Evolutionary conservation across 2,888 invertebrate species (phyloP), one percentile per base, ranked within the genome.

Genomic region (Heliconius ethilla): DNA sequence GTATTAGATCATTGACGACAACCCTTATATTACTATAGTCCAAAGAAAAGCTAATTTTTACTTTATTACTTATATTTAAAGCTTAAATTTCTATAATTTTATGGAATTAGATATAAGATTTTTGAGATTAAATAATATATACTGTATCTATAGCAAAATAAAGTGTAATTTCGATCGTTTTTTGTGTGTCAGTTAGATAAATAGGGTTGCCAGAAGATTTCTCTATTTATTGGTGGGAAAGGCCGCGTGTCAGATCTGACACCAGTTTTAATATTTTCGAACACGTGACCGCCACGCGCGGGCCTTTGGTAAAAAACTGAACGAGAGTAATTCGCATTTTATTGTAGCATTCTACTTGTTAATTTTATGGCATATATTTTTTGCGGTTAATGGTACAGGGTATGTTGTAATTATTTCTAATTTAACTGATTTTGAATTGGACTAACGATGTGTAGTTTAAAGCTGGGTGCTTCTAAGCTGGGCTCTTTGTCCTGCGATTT

Each of bases 151-250:
- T 0, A 0, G 1, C 9, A 6, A 0, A 0, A 33, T 83, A 87
- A 45, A 79, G 85, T 86, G 84, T 74, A 76, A 37, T 82, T 84
- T 88, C 0, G 78, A 18, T 75, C 83, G 82, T 10, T 27, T 15
- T 40, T 45, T 33, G 33, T 37, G 72, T 70, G 77, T 78, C 79
- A 80, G 81, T 84, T 83, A 79, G 82, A 74, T 84, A 83, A 86
- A 86, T 87, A 91, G 90, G 92, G 90, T 88, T 92, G 90, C 87
- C 89, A 89, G 86, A 88, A 84, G 84, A 86, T 85, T 91, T 90
- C 88, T 88, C 91, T 92, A 93, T 94, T 94, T 93, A 93, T 94
- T 93, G 93, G 94, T 93, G 94, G 94, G 94, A 93, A 94, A 89
- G 89, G 92, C 89, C 94, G 92, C 94, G 94, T 94, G 94, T 94